Evolutionary conservation across 2,888 invertebrate genomes (phyloP), one percentile per base, ranked within the genome.

Genomic region (Tenthredo mesomela): DNA sequence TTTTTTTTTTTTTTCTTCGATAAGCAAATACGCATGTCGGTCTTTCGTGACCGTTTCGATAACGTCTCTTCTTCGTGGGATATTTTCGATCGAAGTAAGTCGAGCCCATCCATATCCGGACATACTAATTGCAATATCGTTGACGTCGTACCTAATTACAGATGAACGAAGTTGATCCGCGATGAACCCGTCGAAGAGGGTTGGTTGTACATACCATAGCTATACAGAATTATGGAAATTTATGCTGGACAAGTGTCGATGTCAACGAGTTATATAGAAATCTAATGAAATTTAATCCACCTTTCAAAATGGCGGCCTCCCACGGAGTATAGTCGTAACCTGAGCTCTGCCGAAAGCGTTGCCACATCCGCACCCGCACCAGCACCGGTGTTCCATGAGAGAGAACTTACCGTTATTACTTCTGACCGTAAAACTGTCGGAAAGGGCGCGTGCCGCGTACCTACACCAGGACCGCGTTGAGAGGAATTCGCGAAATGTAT

Each of bases 401-500:
- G 61, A 15, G 65, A 58, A 47, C 47, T 65, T 82, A 70, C 82
- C 67, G 82, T 82, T 82, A 82, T 82, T 82, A 82, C 82, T 65
- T 82, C 82, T 67, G 82, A 70, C 70, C 67, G 82, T 82, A 82
- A 82, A 82, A 25, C 82, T 82, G 82, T 82, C 82, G 67, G 67
- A 58, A 18, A 29, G 82, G 67, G 82, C 82, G 70, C 82, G 82
- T 82, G 82, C 82, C 82, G 40, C 37, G 54, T 37, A 70, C 37
- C 33, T 37, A 70, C 29, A 29, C 70, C 70, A 73, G 75, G 75
- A 33, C 77, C 33, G 40, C 67, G 67, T 67, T 37, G 82, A 70
- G 67, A 67, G 80, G 85, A 85, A 85, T 85, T 82, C n/a, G 83
- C 75, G 15, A 82, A 83, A 75, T 83, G 67, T 84, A 84, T 84